Evolutionary conservation across 2,113 vertebrate species (phyloP).

Genomic region (Peromyscus maniculatus): DNA sequence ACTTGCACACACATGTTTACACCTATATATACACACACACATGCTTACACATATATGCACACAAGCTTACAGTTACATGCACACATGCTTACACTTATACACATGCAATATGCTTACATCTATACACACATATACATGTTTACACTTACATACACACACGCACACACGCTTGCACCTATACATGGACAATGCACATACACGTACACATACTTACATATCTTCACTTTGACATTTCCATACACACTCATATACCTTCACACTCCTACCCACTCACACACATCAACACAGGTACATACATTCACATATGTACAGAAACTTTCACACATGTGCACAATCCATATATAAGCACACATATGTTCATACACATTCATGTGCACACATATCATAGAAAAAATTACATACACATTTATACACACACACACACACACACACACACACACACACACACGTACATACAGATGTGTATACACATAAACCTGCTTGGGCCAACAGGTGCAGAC

Average conservation of each 20-base stretch:
- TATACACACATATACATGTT: background rate
- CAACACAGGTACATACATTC: background rate
- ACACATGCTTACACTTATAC: background rate
- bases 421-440: too few relatives aligned
- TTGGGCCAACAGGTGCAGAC: too few relatives aligned
- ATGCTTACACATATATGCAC: too few relatives aligned
- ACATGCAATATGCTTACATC: too few relatives aligned
- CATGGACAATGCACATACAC: background rate
- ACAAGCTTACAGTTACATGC: background rate
- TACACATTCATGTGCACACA: background rate
- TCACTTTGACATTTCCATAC: background rate
- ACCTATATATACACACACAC: too few relatives aligned
- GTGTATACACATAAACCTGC: background rate
- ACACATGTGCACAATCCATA: background rate
- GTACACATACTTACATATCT: background rate
- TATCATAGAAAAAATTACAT: background rate
- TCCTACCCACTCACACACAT: background rate
- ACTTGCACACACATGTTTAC: background rate
- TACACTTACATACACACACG: background rate
- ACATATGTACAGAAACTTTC: background rate
- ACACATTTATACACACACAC: background rate
- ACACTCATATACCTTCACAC: background rate
- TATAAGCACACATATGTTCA: background rate
- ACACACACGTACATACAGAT: too few relatives aligned
- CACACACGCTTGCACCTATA: background rate